Base-by-base conservation (phyloP, 2,888 invertebrate genomes). In the Cabera pusaria region DNA sequence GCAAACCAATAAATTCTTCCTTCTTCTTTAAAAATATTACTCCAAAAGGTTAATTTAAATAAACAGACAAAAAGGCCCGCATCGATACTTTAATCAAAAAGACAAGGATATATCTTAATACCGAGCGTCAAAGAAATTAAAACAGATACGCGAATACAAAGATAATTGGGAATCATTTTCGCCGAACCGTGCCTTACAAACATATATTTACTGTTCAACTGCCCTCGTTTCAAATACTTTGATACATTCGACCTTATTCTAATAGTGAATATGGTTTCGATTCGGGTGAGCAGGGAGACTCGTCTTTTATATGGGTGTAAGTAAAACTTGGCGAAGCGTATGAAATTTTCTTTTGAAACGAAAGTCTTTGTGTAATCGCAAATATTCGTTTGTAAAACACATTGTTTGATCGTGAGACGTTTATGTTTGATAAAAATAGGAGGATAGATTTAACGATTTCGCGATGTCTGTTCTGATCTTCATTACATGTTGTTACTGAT, bases 141-240 rank as follows among this genome's bases (percentile, higher is more conserved):
- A 50, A 44, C 34, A 39, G 52, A 59, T 53, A 50, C 47, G 51
- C 42, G 45, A 39, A 40, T 52, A 56, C 49, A 47, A 37, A 52
- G 52, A 52, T 62, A 63, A 67, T 64, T 62, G 55, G 55, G 52
- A 60, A 62, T 64, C 56, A 58, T 59, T 61, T 57, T 51, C 49
- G 52, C 37, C 37, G 38, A 53, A 41, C 43, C 38, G 41, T 59
- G 48, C 52, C 33, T 44, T 26, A 7, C 28, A 7, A 29, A 38
- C 11, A 20, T 31, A 20, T 3, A 2, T 12, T 24, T 25, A 6
- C 25, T 3, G 20, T 17, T 8, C 2, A 5, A 18, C 22, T 8
- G 5, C 26, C 10, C 10, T 14, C 18, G 14, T 7, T 10, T 7
- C n/a, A n/a, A n/a, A n/a, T n/a, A 8, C 6, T 7, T n/a, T 2